Percentiles rank a stretch among this genome's conserved stretches.
phyloP scores from a whole-genome alignment of 1,140 invertebrate species.

The Aphelinus atriplicis region DNA sequence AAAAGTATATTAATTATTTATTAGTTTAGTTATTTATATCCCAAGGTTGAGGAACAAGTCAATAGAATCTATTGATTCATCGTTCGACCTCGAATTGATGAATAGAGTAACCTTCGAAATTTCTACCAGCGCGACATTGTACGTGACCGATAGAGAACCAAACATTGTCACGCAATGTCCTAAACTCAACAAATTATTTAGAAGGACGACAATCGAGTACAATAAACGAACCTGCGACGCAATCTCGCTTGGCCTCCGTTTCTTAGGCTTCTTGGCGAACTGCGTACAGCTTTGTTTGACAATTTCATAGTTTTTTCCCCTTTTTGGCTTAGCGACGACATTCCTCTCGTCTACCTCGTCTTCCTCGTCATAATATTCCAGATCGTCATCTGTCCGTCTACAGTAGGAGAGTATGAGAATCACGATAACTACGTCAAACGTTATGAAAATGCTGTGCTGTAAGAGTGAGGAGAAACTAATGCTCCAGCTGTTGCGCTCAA shows the following conservation, averaged over 20 bases:
- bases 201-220: not conserved
- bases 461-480: constrained; percentile 69
- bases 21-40: too few species aligned
- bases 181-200: too few species aligned
- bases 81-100: too few species aligned
- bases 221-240: constrained; percentile 71
- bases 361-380: constrained; percentile 17
- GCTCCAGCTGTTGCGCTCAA: constrained; percentile 74
- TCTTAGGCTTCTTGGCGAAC: constrained; percentile 61
- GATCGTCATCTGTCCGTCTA: constrained; percentile 51
- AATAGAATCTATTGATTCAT: too few species aligned
- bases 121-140: too few species aligned
- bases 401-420: constrained; percentile 65
- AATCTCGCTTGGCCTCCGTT: constrained; percentile 80
- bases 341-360: constrained; percentile 37
- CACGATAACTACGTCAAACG: constrained; percentile 67
- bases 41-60: too few species aligned
- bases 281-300: constrained; percentile 33
- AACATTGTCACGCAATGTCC: too few species aligned
- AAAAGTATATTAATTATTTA: too few species aligned
- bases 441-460: constrained; percentile 67
- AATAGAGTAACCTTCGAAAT: too few species aligned
- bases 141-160: too few species aligned
- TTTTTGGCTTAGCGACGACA: not conserved
- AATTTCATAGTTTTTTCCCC: constrained; percentile 29